A percentile compares a stretch with the other conserved stretches of the same genome.
Evolutionary conservation across 2,888 invertebrate genomes (phyloP).

Genomic region (Euplexia lucipara): DNA sequence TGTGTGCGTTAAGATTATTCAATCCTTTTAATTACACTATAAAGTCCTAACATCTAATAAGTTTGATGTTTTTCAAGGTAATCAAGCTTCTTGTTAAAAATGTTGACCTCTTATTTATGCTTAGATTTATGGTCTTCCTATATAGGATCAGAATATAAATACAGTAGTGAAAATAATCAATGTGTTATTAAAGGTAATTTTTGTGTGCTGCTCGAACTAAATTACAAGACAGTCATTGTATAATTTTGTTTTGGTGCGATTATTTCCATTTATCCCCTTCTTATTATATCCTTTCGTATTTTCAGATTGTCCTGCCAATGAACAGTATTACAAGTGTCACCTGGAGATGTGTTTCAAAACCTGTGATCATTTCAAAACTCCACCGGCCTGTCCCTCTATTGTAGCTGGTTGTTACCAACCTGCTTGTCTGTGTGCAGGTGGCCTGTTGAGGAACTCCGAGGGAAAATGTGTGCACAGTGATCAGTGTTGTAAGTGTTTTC

Average conservation of each 20-base stretch:
- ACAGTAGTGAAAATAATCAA: too few relatives aligned
- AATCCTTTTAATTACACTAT: too few relatives aligned
- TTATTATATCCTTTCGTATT: conserved; percentile 26
- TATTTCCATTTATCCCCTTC: neutral
- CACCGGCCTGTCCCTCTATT: conserved; percentile 27
- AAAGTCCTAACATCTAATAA: too few relatives aligned
- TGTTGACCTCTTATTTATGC: too few relatives aligned
- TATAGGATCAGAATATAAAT: too few relatives aligned
- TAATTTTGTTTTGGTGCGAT: neutral
- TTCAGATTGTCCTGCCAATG: conserved; percentile 49
- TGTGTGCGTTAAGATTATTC: too few relatives aligned
- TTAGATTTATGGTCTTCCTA: too few relatives aligned
- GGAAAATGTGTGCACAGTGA: conserved; percentile 36
- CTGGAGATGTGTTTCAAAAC: conserved; percentile 44
- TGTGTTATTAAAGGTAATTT: too few relatives aligned
- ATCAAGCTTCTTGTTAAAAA: too few relatives aligned
- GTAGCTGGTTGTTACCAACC: conserved; percentile 23
- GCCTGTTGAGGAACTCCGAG: conserved; percentile 25
- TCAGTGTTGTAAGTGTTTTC: conserved; percentile 49
- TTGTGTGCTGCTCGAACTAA: too few relatives aligned
- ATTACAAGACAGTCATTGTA: too few relatives aligned
- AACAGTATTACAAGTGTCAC: conserved; percentile 38
- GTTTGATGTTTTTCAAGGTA: too few relatives aligned
- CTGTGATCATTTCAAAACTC: conserved; percentile 23
- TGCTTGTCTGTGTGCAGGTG: conserved; percentile 22